phyloP scores from a whole-genome alignment of 2,113 vertebrate genomes.

The Nesoenas mayeri region DNA sequence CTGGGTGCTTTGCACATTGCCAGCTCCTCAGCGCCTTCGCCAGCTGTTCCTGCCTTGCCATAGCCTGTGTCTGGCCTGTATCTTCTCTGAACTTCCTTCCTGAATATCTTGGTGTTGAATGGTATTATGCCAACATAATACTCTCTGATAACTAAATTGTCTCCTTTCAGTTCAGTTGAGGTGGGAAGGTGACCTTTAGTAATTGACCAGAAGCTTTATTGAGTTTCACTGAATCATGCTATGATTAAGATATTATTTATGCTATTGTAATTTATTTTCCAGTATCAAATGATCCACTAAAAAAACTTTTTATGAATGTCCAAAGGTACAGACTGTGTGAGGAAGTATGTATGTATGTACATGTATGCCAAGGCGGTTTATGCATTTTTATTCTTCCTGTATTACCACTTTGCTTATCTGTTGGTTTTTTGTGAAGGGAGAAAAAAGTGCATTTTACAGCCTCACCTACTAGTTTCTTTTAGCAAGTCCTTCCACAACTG shows the following conservation, averaged over 20 bases:
- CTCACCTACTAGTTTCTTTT: not conserved
- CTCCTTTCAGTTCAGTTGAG: not conserved
- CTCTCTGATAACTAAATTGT: not conserved
- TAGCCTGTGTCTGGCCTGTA: not conserved
- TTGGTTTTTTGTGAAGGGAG: not conserved
- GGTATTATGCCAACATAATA: not conserved
- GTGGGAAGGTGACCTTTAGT: not conserved
- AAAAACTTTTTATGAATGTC: not conserved
- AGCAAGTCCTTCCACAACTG: not conserved
- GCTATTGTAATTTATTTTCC: not conserved
- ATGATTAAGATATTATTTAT: not conserved
- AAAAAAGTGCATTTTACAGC: not conserved
- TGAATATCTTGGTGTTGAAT: not conserved
- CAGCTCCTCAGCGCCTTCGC: not conserved
- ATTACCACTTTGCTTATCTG: not conserved
- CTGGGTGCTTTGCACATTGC: not conserved
- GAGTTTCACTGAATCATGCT: not conserved
- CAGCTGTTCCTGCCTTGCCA: not conserved
- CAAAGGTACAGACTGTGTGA: fast-evolving
- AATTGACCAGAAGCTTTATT: not conserved
- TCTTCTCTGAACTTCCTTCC: not conserved
- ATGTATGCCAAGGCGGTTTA: not conserved
- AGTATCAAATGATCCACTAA: not conserved
- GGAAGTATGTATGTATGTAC: not conserved
- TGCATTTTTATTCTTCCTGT: not conserved